These are phyloP conservation scores for Cyphomyrmex costatus DNA, from an alignment of 1,140 invertebrate genomes.

Conservation along the genomic window DNA sequence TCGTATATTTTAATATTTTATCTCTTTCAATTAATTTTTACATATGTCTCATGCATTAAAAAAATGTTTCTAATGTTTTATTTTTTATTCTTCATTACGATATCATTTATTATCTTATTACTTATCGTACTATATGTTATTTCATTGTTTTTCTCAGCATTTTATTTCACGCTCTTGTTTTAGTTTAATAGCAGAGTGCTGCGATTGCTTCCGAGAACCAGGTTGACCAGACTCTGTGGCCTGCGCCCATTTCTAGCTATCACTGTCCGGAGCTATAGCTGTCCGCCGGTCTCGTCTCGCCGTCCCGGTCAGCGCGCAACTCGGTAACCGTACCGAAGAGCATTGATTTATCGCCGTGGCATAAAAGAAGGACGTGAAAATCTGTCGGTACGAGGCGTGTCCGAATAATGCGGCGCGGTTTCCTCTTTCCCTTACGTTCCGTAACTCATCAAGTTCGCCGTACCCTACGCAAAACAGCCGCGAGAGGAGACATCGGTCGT, in stretches of 20 bases:
- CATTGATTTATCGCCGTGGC: slow-evolving; percentile 53
- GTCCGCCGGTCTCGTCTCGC: not conserved
- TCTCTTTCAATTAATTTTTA: not conserved
- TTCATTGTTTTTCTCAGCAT: not conserved
- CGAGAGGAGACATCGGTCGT: slow-evolving; percentile 29
- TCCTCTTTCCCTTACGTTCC: not conserved
- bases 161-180: not conserved
- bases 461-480: slow-evolving; percentile 3
- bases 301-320: slow-evolving; percentile 5
- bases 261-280: slow-evolving; percentile 27
- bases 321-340: slow-evolving; percentile 25
- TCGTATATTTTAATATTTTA: not conserved
- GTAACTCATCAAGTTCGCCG: slow-evolving; percentile 1
- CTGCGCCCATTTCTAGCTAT: slow-evolving; percentile 8
- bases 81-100: not conserved
- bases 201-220: not conserved
- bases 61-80: not conserved
- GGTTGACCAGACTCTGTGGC: not conserved
- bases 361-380: slow-evolving; percentile 25
- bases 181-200: not conserved
- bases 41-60: not conserved
- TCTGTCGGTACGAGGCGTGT: not conserved
- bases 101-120: not conserved
- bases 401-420: not conserved
- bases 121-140: not conserved